Evolutionary conservation across 2,113 vertebrate genomes (phyloP).

Genomic region (Chascanopsetta lugubris): DNA sequence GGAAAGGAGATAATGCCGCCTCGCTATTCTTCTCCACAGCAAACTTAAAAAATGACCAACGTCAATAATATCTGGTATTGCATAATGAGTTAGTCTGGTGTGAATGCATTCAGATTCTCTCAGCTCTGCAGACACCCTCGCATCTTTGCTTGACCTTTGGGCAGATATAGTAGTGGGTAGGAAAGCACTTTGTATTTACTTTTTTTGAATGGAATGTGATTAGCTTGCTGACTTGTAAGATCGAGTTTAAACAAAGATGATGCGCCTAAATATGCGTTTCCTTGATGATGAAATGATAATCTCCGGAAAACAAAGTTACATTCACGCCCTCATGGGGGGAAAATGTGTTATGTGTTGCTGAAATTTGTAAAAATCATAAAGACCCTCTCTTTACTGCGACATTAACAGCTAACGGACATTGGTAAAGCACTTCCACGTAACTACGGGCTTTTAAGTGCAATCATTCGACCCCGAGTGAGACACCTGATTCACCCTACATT

Average conservation of each 20-base stretch:
- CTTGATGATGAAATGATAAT: conserved; percentile 1
- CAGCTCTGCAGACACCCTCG: not conserved
- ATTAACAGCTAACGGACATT: not conserved
- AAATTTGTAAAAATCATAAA: not conserved
- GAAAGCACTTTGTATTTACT: not conserved
- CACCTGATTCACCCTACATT: conserved; percentile 1
- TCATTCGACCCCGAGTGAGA: not conserved
- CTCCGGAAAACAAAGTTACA: conserved; percentile 34
- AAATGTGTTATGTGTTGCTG: not conserved
- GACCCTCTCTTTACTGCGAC: not conserved
- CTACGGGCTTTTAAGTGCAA: not conserved
- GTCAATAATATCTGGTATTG: not conserved
- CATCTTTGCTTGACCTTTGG: not conserved
- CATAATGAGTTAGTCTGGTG: not conserved
- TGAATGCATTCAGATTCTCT: not conserved
- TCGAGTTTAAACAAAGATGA: conserved; percentile 5
- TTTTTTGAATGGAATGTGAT: not conserved
- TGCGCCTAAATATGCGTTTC: conserved; percentile 21
- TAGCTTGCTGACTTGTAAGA: not conserved
- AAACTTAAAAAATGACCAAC: not conserved
- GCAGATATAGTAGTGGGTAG: not conserved
- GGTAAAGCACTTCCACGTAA: not conserved
- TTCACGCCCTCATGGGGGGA: conserved; percentile 1
- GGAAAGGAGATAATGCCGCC: not conserved
- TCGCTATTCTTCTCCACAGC: not conserved